Conservation (phyloP, 2,113 vertebrate species). For the Plestiodon gilberti region DNA sequence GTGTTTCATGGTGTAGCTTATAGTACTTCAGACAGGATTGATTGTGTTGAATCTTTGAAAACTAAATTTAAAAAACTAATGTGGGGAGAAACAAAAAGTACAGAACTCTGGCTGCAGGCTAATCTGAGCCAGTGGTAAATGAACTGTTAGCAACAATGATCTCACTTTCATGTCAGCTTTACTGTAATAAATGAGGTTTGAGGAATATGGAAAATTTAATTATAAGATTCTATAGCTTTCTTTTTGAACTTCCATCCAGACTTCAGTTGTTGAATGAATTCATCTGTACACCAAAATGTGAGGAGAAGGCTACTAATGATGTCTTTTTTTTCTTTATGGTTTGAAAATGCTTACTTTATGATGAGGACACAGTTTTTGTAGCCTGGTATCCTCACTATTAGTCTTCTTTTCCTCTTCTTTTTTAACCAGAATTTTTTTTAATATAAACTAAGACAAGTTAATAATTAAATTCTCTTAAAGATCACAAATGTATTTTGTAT, state of each 20-base stretch:
- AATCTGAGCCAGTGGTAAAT: slow-evolving; percentile 58
- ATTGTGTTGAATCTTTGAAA: slow-evolving; percentile 46
- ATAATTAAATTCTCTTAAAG: slow-evolving; percentile 25
- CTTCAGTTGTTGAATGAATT: slow-evolving; percentile 43
- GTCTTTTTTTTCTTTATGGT: slow-evolving; percentile 40
- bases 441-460: slow-evolving; percentile 1
- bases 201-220: slow-evolving; percentile 60
- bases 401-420: slow-evolving; percentile 21
- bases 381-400: background rate
- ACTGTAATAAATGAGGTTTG: slow-evolving; percentile 37
- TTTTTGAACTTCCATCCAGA: slow-evolving; percentile 35
- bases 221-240: slow-evolving; percentile 19
- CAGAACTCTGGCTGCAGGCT: slow-evolving; percentile 42
- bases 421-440: background rate
- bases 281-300: slow-evolving; percentile 46
- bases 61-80: slow-evolving; percentile 47
- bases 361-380: slow-evolving; percentile 23
- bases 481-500: slow-evolving; percentile 19
- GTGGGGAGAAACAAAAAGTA: slow-evolving; percentile 28
- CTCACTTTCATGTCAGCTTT: slow-evolving; percentile 62
- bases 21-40: slow-evolving; percentile 37
- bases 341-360: slow-evolving; percentile 17
- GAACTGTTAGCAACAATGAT: slow-evolving; percentile 64
- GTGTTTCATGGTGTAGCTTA: background rate
- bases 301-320: slow-evolving; percentile 36